Conservation (phyloP, 1,140 invertebrate species). For the Drosophila hydei region DNA sequence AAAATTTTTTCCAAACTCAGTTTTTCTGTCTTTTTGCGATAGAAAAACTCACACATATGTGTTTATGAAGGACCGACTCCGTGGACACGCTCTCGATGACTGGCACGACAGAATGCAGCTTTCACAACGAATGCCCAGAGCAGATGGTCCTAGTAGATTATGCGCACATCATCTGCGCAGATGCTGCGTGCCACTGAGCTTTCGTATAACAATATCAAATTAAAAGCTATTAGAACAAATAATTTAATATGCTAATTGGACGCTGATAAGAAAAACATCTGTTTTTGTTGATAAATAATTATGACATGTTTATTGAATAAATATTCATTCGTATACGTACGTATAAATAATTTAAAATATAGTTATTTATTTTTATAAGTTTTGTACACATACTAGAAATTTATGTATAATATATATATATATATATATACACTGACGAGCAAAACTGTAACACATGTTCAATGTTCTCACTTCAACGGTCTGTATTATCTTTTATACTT, state of each 20-base stretch:
- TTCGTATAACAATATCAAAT: constrained; percentile 37
- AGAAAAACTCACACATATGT: background rate
- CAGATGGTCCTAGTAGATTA: constrained; percentile 22
- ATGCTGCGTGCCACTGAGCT: constrained; percentile 24
- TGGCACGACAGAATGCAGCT: constrained; percentile 31
- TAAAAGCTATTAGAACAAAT: constrained; percentile 25
- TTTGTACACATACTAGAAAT: too few species aligned
- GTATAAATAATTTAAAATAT: too few species aligned
- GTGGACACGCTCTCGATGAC: constrained; percentile 43
- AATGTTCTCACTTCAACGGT: too few species aligned
- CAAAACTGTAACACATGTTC: too few species aligned
- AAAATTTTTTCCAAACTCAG: constrained; percentile 38
- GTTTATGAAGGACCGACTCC: constrained; percentile 30
- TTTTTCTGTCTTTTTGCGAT: constrained; percentile 8
- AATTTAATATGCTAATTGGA: background rate
- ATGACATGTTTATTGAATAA: too few species aligned
- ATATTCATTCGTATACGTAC: too few species aligned
- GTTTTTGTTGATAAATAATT: constrained; percentile 30
- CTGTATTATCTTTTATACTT: too few species aligned
- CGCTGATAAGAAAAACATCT: constrained; percentile 41
- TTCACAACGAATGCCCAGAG: constrained; percentile 38
- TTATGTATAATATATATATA: too few species aligned
- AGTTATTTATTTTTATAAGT: too few species aligned
- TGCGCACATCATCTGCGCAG: constrained; percentile 41
- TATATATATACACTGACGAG: too few species aligned